These are phyloP conservation scores for Notolepis coatsorum DNA, from an alignment of 2,797 vertebrate species.

Conservation along the genomic window DNA sequence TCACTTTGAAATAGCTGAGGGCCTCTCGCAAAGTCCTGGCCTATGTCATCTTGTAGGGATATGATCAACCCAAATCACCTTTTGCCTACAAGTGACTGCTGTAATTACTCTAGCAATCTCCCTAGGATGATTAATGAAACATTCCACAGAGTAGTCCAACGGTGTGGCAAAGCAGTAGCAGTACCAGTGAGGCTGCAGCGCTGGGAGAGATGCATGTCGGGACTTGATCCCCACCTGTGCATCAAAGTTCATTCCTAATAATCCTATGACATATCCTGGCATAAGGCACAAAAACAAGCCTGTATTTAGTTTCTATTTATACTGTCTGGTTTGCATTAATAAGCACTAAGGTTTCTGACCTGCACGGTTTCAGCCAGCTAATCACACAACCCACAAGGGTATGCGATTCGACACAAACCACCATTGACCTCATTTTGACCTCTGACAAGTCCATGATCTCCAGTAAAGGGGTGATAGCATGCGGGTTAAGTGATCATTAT, in stretches of 20 bases:
- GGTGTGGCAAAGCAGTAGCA: constrained; percentile 16
- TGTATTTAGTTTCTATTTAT: constrained; percentile 15
- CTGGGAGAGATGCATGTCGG: constrained; percentile 34
- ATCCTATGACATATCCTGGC: neutral
- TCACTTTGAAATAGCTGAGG: neutral
- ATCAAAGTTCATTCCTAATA: constrained; percentile 18
- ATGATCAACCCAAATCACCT: neutral
- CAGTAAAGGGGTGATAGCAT: too few species aligned
- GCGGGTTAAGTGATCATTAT: too few species aligned
- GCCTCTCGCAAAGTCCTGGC: neutral
- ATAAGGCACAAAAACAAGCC: constrained; percentile 14
- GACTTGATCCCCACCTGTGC: constrained; percentile 30
- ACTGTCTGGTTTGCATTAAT: too few species aligned
- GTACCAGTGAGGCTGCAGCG: neutral
- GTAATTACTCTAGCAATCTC: constrained; percentile 7
- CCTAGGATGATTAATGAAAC: constrained; percentile 25
- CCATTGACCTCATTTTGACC: too few species aligned
- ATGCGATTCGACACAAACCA: too few species aligned
- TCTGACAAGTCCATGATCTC: too few species aligned
- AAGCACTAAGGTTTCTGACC: too few species aligned
- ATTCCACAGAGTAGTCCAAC: constrained; percentile 9
- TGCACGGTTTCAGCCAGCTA: too few species aligned
- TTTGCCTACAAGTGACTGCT: neutral
- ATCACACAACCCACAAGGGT: too few species aligned
- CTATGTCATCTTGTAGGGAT: neutral